Evolutionary conservation across 2,797 vertebrate genomes (phyloP).

Genomic region (Philypnodon macrostomus): DNA sequence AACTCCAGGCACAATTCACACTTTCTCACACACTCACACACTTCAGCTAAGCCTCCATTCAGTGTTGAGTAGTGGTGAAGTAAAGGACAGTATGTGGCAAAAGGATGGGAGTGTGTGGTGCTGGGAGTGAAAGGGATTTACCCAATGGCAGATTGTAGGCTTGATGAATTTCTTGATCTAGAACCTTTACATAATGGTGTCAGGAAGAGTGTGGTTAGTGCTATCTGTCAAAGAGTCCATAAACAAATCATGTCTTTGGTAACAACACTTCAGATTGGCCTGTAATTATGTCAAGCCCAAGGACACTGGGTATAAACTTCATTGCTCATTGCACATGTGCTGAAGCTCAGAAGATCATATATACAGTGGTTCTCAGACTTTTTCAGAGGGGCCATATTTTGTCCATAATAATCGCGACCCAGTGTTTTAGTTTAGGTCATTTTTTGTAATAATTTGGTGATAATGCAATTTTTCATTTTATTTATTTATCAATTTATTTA

Average conservation of each 20-base stretch:
- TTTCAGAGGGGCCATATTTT: too few species aligned
- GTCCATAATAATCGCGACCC: too few species aligned
- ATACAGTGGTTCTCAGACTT: too few species aligned
- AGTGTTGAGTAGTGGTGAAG: constrained; percentile 21
- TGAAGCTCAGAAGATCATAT: too few species aligned
- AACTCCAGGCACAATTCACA: constrained; percentile 44
- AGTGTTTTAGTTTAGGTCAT: too few species aligned
- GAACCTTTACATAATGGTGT: background rate
- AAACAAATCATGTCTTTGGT: background rate
- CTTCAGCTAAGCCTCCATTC: constrained; percentile 15
- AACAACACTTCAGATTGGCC: too few species aligned
- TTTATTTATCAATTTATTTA: too few species aligned
- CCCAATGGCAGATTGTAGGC: constrained; percentile 13
- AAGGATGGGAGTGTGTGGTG: constrained; percentile 28
- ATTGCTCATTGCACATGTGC: too few species aligned
- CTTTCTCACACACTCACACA: constrained; percentile 21
- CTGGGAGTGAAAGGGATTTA: constrained; percentile 35
- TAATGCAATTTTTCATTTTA: too few species aligned
- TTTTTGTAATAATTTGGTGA: too few species aligned
- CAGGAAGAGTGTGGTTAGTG: constrained; percentile 2
- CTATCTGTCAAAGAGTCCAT: background rate
- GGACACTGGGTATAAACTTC: too few species aligned
- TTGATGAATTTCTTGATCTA: constrained; percentile 29
- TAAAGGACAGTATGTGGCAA: constrained; percentile 8
- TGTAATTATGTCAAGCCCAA: too few species aligned